Base-by-base conservation (phyloP, 2,797 vertebrate species). In the Triplophysa yarkandensis region DNA sequence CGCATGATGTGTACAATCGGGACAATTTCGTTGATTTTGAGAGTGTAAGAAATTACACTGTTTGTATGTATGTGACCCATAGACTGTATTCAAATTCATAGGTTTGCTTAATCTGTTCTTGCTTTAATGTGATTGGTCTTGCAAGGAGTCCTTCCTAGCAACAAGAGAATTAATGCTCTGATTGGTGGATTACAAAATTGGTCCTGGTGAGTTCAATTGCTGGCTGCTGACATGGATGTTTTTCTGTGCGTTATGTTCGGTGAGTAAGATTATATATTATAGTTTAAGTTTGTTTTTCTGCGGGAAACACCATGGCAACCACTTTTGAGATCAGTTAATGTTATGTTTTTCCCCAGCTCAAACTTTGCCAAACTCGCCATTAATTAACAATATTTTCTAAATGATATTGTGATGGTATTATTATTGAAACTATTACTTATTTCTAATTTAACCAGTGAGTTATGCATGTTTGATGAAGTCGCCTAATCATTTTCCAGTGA, bases 361-460 rank as follows among this genome's bases (percentile, higher is more conserved):
- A 58, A 25, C 25, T 14, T 30, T 30, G 30, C 9, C 2, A 3
- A 41, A 10, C 1, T 41, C 13, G 13, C 25, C 52, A 55, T 28
- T 55, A 55, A 16, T 5, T 16, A 28, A 9, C 27, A 25, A 7
- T 58, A 32, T 32, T 32, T 32, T 58, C 28, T 58, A n/a, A 9
- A 58, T 58, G 17, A 58, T 58, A 30, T 58, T 58, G 28, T 58
- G 28, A 32, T 58, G 16, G 28, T n/a, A 58, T 58, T 7, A n/a
- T 58, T 58, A 32, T 58, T 58, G 28, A 58, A 58, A 58, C 5
- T 6, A n/a, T 27, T 30, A 32, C 27, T 57, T 57, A 57, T 57
- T 57, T 30, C 27, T 30, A n/a, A n/a, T n/a, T n/a, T n/a, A n/a
- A n/a, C n/a, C n/a, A n/a, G 28, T 58, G 16, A 10, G 55, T 13